A percentile compares a stretch with the other conserved stretches of the same genome.
phyloP scores from a whole-genome alignment of 2,113 vertebrate species.

The Centropus bengalensis region DNA sequence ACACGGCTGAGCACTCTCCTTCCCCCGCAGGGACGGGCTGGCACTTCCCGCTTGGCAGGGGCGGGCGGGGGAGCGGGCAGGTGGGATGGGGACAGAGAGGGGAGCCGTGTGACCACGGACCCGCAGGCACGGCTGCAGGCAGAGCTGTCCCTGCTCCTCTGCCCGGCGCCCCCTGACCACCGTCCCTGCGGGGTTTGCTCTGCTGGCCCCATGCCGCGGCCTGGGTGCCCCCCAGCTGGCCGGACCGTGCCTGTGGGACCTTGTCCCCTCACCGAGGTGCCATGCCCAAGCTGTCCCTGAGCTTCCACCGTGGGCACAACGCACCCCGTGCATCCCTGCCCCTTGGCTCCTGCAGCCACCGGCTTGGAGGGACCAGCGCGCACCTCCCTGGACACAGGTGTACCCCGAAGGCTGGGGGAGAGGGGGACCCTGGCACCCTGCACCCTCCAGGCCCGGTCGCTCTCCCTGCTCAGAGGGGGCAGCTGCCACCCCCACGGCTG shows the following conservation, averaged over 20 bases:
- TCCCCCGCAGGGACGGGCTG: constrained; percentile 35
- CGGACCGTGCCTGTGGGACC: accelerated
- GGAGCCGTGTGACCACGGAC: neutral
- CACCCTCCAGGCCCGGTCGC: accelerated
- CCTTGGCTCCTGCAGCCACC: neutral
- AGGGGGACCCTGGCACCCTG: neutral
- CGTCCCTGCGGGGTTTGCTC: neutral
- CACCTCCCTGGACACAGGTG: neutral
- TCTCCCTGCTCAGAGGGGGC: neutral
- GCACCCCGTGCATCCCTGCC: accelerated
- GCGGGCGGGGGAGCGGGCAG: neutral
- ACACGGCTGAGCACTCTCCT: constrained; percentile 55
- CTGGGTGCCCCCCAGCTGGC: neutral
- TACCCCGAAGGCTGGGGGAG: neutral
- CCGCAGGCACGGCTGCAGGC: neutral
- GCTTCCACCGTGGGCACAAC: accelerated
- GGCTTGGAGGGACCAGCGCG: neutral
- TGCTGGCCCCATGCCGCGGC: neutral
- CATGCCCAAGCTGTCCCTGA: accelerated
- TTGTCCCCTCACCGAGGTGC: accelerated
- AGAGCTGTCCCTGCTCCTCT: neutral
- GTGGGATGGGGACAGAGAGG: neutral
- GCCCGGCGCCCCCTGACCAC: too few species aligned
- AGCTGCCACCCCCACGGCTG: neutral
- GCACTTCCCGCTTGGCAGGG: constrained; percentile 4